A percentile compares a stretch with the other conserved stretches of the same genome.
phyloP scores from a whole-genome alignment of 2,113 vertebrate species.

The Heterotilapia buettikoferi region DNA sequence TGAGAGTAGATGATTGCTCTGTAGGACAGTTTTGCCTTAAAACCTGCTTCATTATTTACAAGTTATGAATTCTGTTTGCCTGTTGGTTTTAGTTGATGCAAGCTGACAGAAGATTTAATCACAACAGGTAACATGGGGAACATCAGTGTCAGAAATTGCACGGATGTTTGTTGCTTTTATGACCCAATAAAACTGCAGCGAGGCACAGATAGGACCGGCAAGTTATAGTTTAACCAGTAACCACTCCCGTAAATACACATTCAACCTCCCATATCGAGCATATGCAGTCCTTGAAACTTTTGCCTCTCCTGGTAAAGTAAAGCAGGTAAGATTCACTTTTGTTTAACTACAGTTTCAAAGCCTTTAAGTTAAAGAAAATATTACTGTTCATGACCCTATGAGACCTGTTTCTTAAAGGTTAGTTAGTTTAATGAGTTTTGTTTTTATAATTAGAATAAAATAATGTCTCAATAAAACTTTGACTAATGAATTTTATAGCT shows the following conservation, averaged over 20 bases:
- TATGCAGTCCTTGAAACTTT: background rate
- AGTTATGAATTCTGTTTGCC: background rate
- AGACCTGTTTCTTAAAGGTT: background rate
- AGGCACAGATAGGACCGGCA: background rate
- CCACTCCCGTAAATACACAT: background rate
- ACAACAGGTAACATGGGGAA: background rate
- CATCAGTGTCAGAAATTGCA: background rate
- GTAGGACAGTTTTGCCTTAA: background rate
- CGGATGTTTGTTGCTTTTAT: conserved; percentile 26
- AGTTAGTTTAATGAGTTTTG: background rate
- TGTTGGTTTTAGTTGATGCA: background rate
- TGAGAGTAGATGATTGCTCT: background rate
- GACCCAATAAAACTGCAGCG: background rate
- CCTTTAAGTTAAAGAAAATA: background rate
- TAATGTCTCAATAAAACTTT: background rate
- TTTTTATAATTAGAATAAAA: background rate
- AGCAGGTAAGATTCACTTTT: conserved; percentile 11
- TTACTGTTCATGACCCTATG: background rate
- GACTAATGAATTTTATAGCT: background rate
- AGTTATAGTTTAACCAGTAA: conserved; percentile 36
- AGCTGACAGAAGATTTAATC: background rate
- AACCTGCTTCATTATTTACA: background rate
- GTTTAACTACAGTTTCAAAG: background rate
- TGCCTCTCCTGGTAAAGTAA: background rate
- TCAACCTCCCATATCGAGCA: background rate